Conservation (phyloP, 1,140 invertebrate species). For the Sogatella furcifera region DNA sequence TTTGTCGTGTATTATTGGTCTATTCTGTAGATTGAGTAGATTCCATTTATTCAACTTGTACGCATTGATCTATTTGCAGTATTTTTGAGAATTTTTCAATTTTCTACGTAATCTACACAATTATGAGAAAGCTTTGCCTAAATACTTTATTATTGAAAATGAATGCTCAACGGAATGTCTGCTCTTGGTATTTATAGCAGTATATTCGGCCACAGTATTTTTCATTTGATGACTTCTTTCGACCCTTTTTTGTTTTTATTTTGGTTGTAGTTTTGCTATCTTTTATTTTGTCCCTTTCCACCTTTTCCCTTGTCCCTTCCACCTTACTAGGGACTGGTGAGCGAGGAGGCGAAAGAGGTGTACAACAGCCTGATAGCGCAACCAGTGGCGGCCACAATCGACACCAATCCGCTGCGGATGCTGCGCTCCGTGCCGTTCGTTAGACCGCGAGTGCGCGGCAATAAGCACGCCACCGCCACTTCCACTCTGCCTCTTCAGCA, state of each 20-base stretch:
- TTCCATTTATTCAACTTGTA: no score
- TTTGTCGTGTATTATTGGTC: no score
- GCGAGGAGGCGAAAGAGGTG: slow-evolving; percentile 76
- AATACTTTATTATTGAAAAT: no score
- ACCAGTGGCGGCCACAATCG: slow-evolving; percentile 27
- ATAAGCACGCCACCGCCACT: slow-evolving; percentile 31
- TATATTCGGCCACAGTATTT: no score
- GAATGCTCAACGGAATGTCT: no score
- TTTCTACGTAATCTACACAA: no score
- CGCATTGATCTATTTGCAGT: no score
- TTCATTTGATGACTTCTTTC: no score
- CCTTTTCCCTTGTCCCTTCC: slow-evolving; percentile 31
- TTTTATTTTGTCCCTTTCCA: slow-evolving; percentile 31
- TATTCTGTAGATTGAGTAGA: no score
- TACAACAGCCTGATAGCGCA: slow-evolving; percentile 85
- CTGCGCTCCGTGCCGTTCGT: slow-evolving; percentile 53
- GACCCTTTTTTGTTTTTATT: slow-evolving; percentile 22
- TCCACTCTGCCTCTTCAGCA: slow-evolving; percentile 3
- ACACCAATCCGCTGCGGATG: slow-evolving; percentile 60
- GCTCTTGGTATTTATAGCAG: no score
- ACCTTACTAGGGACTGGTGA: slow-evolving; percentile 51
- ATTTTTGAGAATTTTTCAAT: no score
- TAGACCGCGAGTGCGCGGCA: slow-evolving; percentile 44
- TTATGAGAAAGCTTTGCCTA: no score
- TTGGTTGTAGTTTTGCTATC: slow-evolving; percentile 24